phyloP scores from a whole-genome alignment of 2,113 vertebrate species.

The Myodes glareolus region DNA sequence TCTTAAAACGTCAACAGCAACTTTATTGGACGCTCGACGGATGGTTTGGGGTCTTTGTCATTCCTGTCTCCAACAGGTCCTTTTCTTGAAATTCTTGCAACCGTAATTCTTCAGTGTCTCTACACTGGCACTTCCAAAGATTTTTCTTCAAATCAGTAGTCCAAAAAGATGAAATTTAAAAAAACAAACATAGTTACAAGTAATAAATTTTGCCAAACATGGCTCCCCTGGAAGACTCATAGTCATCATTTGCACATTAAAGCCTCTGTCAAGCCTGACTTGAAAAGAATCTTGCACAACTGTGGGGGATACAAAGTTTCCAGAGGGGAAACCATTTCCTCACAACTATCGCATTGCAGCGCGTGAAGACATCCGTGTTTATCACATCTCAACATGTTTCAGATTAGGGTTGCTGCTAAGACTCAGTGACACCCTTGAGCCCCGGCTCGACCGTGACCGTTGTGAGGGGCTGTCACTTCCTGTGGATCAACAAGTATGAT shows the following conservation, averaged over 20 bases:
- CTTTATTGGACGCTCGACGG: neutral
- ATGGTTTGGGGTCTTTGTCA: neutral
- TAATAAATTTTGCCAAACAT: constrained; percentile 66
- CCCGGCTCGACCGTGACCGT: neutral
- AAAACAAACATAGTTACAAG: constrained; percentile 39
- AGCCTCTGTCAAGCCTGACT: constrained; percentile 43
- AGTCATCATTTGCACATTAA: constrained; percentile 59
- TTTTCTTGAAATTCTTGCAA: constrained; percentile 23
- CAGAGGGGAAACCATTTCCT: constrained; percentile 29
- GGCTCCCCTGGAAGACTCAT: constrained; percentile 31
- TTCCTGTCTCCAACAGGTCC: neutral
- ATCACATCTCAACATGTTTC: constrained; percentile 42
- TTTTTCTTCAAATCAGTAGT: constrained; percentile 52
- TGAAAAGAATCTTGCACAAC: constrained; percentile 45
- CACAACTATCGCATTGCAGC: constrained; percentile 40
- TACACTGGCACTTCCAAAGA: neutral
- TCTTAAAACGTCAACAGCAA: neutral
- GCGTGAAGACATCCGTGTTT: neutral
- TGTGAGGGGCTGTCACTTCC: neutral
- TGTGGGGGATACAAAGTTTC: constrained; percentile 52
- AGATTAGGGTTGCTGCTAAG: neutral
- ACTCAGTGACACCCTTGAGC: constrained; percentile 10
- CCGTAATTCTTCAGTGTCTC: constrained; percentile 25
- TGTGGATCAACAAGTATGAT: neutral
- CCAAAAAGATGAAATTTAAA: constrained; percentile 57